A percentile compares a stretch with the other conserved stretches of the same genome.
These are phyloP conservation scores for Lichenostomus cassidix DNA, from an alignment of 2,113 vertebrate species.

Conservation along the genomic window DNA sequence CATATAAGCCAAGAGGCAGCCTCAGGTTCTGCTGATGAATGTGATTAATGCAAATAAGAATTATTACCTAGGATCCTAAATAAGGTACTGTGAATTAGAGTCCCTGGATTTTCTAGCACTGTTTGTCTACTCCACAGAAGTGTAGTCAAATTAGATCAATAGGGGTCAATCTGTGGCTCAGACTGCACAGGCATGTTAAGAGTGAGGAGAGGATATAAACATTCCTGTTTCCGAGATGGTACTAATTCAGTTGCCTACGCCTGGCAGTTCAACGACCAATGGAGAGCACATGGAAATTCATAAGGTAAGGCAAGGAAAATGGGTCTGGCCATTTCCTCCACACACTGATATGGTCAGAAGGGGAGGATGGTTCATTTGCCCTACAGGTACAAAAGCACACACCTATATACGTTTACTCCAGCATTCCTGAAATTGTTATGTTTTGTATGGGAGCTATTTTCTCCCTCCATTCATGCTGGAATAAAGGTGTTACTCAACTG, in stretches of 20 bases:
- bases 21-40: not conserved
- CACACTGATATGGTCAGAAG: not conserved
- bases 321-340: not conserved
- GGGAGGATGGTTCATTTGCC: not conserved
- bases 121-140: not conserved
- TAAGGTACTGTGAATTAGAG: not conserved
- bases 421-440: not conserved
- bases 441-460: not conserved
- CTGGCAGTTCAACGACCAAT: not conserved
- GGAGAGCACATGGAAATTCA: not conserved
- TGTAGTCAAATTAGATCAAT: slow-evolving; percentile 11
- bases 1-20: not conserved
- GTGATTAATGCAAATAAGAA: slow-evolving; percentile 23
- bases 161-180: not conserved
- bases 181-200: not conserved
- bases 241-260: not conserved
- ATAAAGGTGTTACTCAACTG: not conserved
- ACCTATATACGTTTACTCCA: not conserved
- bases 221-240: not conserved
- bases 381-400: not conserved
- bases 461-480: not conserved
- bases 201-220: not conserved
- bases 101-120: not conserved
- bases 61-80: not conserved
- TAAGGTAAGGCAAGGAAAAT: not conserved